Evolutionary conservation across 2,797 vertebrate species (phyloP).

Genomic region (Prunella strophiata): DNA sequence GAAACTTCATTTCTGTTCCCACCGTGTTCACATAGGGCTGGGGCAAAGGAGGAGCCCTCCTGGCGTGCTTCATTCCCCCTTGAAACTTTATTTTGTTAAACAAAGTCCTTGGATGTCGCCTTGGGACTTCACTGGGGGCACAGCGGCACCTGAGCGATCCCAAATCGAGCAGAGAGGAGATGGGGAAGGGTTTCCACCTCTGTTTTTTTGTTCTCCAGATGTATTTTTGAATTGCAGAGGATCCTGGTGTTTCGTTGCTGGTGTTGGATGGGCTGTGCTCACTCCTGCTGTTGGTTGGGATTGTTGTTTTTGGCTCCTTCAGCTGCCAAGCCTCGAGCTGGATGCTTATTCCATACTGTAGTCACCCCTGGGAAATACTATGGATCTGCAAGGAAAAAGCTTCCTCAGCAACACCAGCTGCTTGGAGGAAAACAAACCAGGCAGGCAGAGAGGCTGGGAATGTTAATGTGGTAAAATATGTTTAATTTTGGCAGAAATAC

Average conservation of each 20-base stretch:
- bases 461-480: rapidly evolving
- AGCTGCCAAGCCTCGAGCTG: not conserved
- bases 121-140: rapidly evolving
- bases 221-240: not conserved
- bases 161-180: rapidly evolving
- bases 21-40: rapidly evolving
- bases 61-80: rapidly evolving
- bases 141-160: rapidly evolving
- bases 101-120: rapidly evolving
- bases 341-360: not conserved
- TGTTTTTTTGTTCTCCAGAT: not conserved
- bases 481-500: not conserved
- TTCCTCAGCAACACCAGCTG: not conserved
- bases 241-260: not conserved
- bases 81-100: rapidly evolving
- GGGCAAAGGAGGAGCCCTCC: not conserved
- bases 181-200: not conserved
- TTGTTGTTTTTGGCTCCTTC: not conserved
- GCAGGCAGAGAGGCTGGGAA: not conserved
- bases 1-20: not conserved
- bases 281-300: not conserved
- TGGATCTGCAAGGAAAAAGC: not conserved
- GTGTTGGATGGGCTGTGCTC: not conserved
- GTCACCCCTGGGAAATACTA: not conserved
- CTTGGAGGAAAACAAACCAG: not conserved